Conservation (phyloP, 2,888 invertebrate genomes). For the Lithophane ornitopus region DNA sequence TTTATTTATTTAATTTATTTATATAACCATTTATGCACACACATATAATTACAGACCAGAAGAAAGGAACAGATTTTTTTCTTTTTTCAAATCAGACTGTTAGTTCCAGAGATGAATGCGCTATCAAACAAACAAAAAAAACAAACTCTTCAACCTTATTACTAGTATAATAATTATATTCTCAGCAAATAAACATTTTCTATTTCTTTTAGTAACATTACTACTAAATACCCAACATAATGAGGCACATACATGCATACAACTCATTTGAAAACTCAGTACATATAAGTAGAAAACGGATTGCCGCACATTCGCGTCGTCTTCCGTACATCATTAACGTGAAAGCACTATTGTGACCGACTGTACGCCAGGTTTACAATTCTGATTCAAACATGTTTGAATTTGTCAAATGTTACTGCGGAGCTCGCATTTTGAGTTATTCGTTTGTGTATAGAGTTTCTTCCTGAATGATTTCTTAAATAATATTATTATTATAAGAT, state of each 20-base stretch:
- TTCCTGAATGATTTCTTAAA: neutral
- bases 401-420: neutral
- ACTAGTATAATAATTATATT: neutral
- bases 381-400: conserved; percentile 32
- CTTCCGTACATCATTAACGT: conserved; percentile 45
- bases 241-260: neutral
- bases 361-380: conserved; percentile 27
- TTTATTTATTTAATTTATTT: too few relatives aligned
- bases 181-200: neutral
- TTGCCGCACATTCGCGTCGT: conserved; percentile 27
- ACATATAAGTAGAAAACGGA: conserved; percentile 24
- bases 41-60: too few relatives aligned
- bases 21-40: too few relatives aligned
- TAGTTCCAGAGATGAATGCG: too few relatives aligned
- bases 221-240: neutral
- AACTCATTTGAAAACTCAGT: conserved; percentile 5
- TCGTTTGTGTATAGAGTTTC: neutral
- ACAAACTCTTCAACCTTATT: too few relatives aligned
- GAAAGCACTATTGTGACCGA: conserved; percentile 49
- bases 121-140: too few relatives aligned
- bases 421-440: neutral
- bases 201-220: neutral
- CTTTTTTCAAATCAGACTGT: too few relatives aligned
- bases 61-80: too few relatives aligned
- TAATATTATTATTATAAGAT: neutral